Conservation (phyloP, 2,797 vertebrate genomes). For the Pantherophis alleghaniensis region DNA sequence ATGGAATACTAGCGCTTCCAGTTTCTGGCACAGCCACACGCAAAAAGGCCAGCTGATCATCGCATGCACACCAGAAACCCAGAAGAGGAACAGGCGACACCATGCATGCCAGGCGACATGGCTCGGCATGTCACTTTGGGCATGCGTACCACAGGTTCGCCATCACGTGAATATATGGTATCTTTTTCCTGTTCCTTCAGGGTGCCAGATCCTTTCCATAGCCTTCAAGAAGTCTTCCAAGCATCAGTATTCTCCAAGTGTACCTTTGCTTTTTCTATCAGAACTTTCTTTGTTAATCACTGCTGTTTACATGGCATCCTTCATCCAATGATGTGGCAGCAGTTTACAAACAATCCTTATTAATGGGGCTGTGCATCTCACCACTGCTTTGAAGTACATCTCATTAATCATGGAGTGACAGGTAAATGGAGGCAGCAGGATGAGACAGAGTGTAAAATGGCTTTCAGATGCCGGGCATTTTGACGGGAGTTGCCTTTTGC, state of each 20-base stretch:
- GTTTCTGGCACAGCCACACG: too few species aligned
- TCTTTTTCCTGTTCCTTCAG: not conserved
- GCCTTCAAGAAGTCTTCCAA: not conserved
- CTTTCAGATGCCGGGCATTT: conserved; percentile 12
- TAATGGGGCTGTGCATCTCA: conserved; percentile 28
- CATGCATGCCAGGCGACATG: too few species aligned
- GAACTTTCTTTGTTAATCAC: conserved; percentile 27
- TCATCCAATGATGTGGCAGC: conserved; percentile 36
- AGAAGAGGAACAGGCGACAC: too few species aligned
- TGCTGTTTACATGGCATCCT: conserved; percentile 35
- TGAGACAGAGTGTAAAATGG: conserved; percentile 18
- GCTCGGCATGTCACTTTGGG: too few species aligned
- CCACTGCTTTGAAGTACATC: conserved; percentile 25
- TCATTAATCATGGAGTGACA: conserved; percentile 34
- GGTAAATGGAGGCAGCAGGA: conserved; percentile 21
- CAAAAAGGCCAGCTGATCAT: too few species aligned
- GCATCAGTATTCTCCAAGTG: not conserved
- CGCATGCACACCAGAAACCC: too few species aligned
- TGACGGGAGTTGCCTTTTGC: not conserved
- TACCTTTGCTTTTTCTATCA: not conserved
- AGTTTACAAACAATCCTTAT: conserved; percentile 38
- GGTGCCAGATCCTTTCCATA: not conserved
- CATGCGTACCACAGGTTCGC: too few species aligned
- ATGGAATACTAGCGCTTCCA: too few species aligned
- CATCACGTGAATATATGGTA: not conserved